Evolutionary conservation across 1,140 invertebrate genomes (phyloP).

Genomic region (Nebria ingens): DNA sequence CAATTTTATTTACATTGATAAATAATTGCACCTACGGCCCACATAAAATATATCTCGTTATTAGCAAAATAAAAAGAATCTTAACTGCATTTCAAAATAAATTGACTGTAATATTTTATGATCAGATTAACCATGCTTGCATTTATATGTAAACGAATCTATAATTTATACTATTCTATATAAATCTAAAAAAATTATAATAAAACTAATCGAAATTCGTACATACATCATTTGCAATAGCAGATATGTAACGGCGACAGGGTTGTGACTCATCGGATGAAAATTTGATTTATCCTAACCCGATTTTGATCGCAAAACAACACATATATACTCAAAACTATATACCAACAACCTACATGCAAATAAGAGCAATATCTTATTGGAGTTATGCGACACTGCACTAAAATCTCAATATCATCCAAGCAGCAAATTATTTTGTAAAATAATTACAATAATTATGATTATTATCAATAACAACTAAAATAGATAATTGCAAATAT

Average conservation of each 20-base stretch:
- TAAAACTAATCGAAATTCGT: no score
- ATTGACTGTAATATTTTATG: background rate
- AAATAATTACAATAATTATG: no score
- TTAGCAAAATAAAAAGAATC: no score
- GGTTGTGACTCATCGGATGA: background rate
- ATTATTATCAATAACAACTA: no score
- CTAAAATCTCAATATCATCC: no score
- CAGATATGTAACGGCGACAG: background rate
- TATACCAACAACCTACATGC: background rate
- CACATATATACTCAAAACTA: background rate
- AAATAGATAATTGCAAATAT: no score
- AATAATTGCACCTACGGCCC: no score
- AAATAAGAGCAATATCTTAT: no score
- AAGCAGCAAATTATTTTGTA: no score
- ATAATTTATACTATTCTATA: background rate
- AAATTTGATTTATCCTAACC: background rate
- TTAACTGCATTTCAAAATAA: background rate
- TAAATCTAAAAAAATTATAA: background rate
- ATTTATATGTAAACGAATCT: background rate
- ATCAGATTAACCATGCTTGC: background rate
- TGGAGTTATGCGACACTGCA: no score
- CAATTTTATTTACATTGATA: no score
- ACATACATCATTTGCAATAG: no score
- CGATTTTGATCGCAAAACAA: constrained; percentile 3
- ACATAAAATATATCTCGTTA: background rate